phyloP scores from a whole-genome alignment of 2,113 vertebrate genomes.

The Colistium nudipinnis region DNA sequence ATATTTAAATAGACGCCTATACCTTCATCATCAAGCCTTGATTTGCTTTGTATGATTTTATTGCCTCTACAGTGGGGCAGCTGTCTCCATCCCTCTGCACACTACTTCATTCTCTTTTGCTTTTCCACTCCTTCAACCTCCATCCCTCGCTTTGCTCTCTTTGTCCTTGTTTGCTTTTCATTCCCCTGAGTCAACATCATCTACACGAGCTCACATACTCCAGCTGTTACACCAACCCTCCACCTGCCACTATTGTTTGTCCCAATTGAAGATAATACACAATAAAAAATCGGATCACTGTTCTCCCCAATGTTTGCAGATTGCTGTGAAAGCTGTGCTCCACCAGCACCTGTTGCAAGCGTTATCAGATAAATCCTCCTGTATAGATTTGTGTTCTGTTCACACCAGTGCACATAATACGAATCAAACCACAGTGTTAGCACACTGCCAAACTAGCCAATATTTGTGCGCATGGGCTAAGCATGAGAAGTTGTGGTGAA shows the following conservation, averaged over 20 bases:
- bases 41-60: slow-evolving; percentile 67
- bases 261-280: slow-evolving; percentile 45
- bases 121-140: slow-evolving; percentile 28
- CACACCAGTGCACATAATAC: not conserved
- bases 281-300: slow-evolving; percentile 59
- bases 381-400: slow-evolving; percentile 27
- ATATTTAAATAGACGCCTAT: slow-evolving; percentile 55
- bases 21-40: slow-evolving; percentile 40
- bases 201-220: slow-evolving; percentile 53
- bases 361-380: slow-evolving; percentile 44
- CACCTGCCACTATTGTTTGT: slow-evolving; percentile 37
- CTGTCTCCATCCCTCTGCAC: slow-evolving; percentile 59
- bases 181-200: slow-evolving; percentile 70
- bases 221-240: slow-evolving; percentile 73
- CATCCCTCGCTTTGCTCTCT: slow-evolving; percentile 35
- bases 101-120: slow-evolving; percentile 33
- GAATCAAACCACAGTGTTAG: not conserved
- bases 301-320: slow-evolving; percentile 50
- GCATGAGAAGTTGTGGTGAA: not conserved
- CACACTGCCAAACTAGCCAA: not conserved
- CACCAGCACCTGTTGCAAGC: slow-evolving; percentile 47
- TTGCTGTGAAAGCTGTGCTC: slow-evolving; percentile 35
- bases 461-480: not conserved
- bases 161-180: slow-evolving; percentile 72
- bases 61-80: slow-evolving; percentile 64